Conservation (phyloP, 2,113 vertebrate species). For the Passer domesticus region DNA sequence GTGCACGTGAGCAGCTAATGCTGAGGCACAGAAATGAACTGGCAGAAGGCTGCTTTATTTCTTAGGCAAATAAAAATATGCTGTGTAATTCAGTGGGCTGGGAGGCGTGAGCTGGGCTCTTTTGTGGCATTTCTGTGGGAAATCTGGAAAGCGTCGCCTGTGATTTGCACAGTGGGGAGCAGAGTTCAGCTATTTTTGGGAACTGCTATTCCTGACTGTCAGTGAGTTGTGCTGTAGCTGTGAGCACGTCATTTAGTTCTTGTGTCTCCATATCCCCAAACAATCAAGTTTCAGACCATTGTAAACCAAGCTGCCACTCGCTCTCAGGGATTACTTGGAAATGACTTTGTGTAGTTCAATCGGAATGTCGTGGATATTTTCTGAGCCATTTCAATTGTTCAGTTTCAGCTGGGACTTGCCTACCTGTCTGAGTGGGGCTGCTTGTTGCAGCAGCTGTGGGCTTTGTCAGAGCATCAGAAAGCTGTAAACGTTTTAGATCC, state of each 20-base stretch:
- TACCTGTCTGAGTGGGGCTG: background rate
- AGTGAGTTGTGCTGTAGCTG: background rate
- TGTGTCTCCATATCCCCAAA: background rate
- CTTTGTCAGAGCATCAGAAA: background rate
- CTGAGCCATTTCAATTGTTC: background rate
- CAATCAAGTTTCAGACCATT: background rate
- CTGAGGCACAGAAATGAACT: background rate
- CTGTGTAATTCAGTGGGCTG: background rate
- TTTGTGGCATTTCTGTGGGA: constrained; percentile 15
- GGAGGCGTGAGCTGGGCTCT: background rate
- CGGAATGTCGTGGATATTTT: accelerated
- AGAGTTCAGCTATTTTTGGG: constrained; percentile 38
- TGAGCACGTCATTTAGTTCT: background rate
- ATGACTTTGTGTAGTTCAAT: background rate
- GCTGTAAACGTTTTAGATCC: background rate
- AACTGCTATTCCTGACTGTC: constrained; percentile 15
- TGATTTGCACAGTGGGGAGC: constrained; percentile 12
- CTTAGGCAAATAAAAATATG: background rate
- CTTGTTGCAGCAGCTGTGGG: background rate
- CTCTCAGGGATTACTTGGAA: background rate
- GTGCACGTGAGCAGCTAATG: background rate
- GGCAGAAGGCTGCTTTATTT: background rate
- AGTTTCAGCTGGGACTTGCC: background rate
- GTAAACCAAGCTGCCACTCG: background rate
- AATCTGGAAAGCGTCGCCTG: constrained; percentile 6